Base-by-base conservation (phyloP, 2,888 invertebrate species). In the Ramazzottius varieornatus region DNA sequence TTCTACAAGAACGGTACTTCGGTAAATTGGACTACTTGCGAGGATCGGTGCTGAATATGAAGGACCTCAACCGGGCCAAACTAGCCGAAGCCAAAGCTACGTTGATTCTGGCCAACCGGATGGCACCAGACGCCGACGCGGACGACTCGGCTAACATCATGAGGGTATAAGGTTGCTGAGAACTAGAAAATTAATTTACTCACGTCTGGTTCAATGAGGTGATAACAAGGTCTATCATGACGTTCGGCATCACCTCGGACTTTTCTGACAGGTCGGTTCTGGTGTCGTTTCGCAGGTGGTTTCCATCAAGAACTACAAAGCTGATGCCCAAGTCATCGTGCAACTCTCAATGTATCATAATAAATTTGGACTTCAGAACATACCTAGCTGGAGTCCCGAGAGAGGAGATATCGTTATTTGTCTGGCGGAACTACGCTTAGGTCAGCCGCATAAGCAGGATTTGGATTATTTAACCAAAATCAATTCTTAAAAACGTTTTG, bases 61-160 rank as follows among this genome's bases (percentile, higher is more conserved):
- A 54, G 54, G 54, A 54, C 29, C 29, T 54, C 4, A 29, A 16
- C 54, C 13, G 33, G 16, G 33, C 29, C 4, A 8, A n/a, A 4
- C 33, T 68, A n/a, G 32, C 32, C 33, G 63, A 67, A 32, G 68
- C 69, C 1, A 67, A 67, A n/a, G 69, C 68, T 1, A 64, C 65
- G 32, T 63, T 69, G 65, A 69, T 69, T 33, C 63, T 69, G 64
- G 64, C 69, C 16, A 65, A 69, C 65, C 4, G 68, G 32, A 65
- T 54, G 32, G 64, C 67, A 24, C 54, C 63, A 32, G 65, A 67
- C 34, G 65, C 66, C 13, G 69, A 69, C 33, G 68, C 66, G 33
- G 68, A 69, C 46, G 69, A 69, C 63, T 65, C 69, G 0, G 67
- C 66, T 33, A 70, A 70, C 63, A 68, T 70, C 54, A 70, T 70